Conservation (phyloP, 1,140 invertebrate genomes). For the Aradophagus sp. region DNA sequence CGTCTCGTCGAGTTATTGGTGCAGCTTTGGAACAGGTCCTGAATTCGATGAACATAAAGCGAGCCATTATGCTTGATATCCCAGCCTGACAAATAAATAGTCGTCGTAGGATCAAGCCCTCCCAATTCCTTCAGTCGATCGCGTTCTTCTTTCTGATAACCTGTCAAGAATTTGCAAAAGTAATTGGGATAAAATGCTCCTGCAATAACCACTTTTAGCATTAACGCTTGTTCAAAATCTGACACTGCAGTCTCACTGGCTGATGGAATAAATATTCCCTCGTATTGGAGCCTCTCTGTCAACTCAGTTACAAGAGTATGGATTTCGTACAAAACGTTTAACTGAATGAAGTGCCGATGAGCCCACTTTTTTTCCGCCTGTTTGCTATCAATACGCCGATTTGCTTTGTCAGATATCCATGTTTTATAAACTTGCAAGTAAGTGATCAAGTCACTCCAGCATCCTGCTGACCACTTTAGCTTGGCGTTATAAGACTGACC, state of each 20-base stretch:
- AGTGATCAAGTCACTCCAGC: conserved; percentile 88
- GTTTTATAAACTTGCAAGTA: conserved; percentile 86
- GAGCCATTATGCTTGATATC: not conserved
- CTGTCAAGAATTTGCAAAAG: conserved; percentile 77
- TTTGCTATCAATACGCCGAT: conserved; percentile 55
- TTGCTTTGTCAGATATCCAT: conserved; percentile 63
- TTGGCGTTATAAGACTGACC: conserved; percentile 77
- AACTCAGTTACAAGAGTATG: conserved; percentile 82
- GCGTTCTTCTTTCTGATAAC: conserved; percentile 76
- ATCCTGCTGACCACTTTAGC: conserved; percentile 85
- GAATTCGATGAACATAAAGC: conserved; percentile 10
- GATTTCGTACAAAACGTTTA: conserved; percentile 79
- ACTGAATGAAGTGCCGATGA: conserved; percentile 81
- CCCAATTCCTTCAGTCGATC: conserved; percentile 78
- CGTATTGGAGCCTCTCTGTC: conserved; percentile 75
- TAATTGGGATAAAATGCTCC: conserved; percentile 92
- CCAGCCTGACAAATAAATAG: conserved; percentile 77
- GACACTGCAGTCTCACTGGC: conserved; percentile 69
- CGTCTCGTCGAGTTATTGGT: not conserved
- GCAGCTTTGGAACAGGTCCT: conserved; percentile 18
- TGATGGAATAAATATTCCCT: conserved; percentile 74
- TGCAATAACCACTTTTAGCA: conserved; percentile 80
- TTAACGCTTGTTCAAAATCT: conserved; percentile 76
- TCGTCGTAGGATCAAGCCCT: conserved; percentile 83
- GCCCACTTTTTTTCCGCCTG: conserved; percentile 82